Conservation (phyloP, 2,888 invertebrate genomes). For the Priocnemis perturbator region DNA sequence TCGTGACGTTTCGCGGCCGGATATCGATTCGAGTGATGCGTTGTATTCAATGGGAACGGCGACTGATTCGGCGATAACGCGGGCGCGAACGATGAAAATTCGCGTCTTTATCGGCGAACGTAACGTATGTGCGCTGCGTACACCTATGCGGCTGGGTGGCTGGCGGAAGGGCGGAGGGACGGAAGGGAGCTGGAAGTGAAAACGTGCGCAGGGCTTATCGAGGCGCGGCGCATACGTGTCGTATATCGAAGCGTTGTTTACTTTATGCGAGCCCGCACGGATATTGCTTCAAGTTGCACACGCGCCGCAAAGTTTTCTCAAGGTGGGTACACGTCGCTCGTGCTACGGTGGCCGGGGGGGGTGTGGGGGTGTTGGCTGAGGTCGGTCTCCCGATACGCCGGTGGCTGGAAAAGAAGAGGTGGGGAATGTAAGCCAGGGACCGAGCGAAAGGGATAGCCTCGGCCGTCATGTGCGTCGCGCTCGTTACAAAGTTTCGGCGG, state of each 20-base stretch:
- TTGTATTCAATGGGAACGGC: too few relatives aligned
- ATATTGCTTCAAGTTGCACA: conserved; percentile 61
- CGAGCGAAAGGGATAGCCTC: conserved; percentile 28
- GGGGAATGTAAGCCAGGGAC: conserved; percentile 22
- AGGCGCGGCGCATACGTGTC: conserved; percentile 38
- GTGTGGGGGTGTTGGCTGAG: conserved; percentile 6
- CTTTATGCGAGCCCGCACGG: conserved; percentile 52
- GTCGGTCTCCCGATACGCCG: conserved; percentile 36
- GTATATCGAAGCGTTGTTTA: conserved; percentile 51
- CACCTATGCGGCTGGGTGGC: too few relatives aligned
- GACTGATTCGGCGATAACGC: too few relatives aligned
- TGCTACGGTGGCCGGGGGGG: neutral
- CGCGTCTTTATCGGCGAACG: too few relatives aligned
- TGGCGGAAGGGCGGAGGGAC: too few relatives aligned
- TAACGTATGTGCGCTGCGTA: too few relatives aligned
- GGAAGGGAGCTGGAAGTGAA: conserved; percentile 9
- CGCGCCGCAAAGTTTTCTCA: conserved; percentile 58
- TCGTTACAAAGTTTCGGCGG: conserved; percentile 62
- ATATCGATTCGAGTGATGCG: too few relatives aligned
- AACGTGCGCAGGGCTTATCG: conserved; percentile 32
- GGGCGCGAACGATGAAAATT: too few relatives aligned
- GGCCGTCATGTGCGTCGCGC: conserved; percentile 44
- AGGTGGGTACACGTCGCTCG: conserved; percentile 17
- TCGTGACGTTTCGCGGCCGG: too few relatives aligned
- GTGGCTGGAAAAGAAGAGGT: conserved; percentile 24